A percentile compares a stretch with the other conserved stretches of the same genome.
These are phyloP conservation scores for Falco novaeseelandiae DNA, from an alignment of 2,797 vertebrate species.

Conservation along the genomic window DNA sequence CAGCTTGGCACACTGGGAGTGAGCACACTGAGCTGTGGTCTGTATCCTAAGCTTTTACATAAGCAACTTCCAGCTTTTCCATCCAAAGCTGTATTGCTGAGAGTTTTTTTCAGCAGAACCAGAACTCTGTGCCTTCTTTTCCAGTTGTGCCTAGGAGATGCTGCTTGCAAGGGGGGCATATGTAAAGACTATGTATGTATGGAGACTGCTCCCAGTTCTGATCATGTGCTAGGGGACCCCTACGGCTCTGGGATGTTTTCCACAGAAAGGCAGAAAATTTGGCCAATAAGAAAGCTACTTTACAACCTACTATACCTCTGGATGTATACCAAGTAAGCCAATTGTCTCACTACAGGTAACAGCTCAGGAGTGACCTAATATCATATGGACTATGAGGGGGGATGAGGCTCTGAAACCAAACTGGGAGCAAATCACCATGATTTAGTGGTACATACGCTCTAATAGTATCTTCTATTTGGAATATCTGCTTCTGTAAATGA, in stretches of 20 bases:
- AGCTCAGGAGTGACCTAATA: background rate
- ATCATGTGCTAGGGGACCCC: rapidly evolving
- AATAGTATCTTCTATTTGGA: background rate
- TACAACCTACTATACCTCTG: background rate
- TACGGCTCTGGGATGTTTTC: background rate
- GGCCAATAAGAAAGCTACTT: background rate
- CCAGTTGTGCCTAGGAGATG: background rate
- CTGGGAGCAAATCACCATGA: background rate
- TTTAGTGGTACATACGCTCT: background rate
- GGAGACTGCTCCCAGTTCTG: background rate
- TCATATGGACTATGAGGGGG: background rate
- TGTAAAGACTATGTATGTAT: background rate
- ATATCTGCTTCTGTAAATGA: background rate
- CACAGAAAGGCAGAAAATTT: background rate
- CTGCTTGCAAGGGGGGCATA: background rate
- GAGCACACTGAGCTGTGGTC: background rate
- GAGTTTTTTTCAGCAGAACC: background rate
- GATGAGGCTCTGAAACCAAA: background rate
- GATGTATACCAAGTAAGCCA: background rate
- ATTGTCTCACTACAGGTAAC: background rate
- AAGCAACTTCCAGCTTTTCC: background rate
- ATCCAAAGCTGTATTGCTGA: background rate
- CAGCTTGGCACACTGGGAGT: background rate
- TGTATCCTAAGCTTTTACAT: background rate
- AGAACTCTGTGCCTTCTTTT: background rate